Evolutionary conservation across 2,797 vertebrate species (phyloP).

Genomic region (Diplodus sargus): DNA sequence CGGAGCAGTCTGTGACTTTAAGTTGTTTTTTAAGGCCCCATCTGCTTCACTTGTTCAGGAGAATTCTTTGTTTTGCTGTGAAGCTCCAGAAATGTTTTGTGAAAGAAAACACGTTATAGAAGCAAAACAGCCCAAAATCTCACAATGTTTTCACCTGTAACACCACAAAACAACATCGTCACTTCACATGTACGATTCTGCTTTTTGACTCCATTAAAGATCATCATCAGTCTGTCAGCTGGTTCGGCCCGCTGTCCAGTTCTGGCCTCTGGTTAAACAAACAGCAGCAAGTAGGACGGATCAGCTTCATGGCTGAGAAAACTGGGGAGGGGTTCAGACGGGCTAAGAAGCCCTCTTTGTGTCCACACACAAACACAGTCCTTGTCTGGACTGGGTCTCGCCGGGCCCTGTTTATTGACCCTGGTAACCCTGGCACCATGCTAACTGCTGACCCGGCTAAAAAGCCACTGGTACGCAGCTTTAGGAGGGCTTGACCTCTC

Average conservation of each 20-base stretch:
- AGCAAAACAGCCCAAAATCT: too few relatives aligned
- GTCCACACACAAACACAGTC: conserved; percentile 68
- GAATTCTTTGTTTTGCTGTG: too few relatives aligned
- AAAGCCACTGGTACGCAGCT: conserved; percentile 34
- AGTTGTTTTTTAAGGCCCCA: too few relatives aligned
- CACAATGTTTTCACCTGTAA: too few relatives aligned
- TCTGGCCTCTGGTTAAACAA: conserved; percentile 59
- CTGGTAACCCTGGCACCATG: conserved; percentile 54
- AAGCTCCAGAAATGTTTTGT: too few relatives aligned
- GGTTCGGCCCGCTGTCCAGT: conserved; percentile 18
- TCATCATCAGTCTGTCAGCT: conserved; percentile 17
- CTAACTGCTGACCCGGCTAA: conserved; percentile 60
- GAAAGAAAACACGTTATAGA: too few relatives aligned
- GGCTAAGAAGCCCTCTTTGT: conserved; percentile 75
- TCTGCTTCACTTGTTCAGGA: too few relatives aligned
- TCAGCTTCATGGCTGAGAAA: conserved; percentile 42
- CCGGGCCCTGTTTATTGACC: conserved; percentile 63
- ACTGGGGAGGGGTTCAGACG: conserved; percentile 33
- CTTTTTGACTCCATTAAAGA: too few relatives aligned
- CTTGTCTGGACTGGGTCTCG: conserved; percentile 67
- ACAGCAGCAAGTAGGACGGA: conserved; percentile 40
- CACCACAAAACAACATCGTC: too few relatives aligned
- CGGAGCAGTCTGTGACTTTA: too few relatives aligned
- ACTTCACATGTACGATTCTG: too few relatives aligned
- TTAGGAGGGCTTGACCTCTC: conserved; percentile 34